Conservation (phyloP, 2,888 invertebrate species). For the Mythimna loreyi region DNA sequence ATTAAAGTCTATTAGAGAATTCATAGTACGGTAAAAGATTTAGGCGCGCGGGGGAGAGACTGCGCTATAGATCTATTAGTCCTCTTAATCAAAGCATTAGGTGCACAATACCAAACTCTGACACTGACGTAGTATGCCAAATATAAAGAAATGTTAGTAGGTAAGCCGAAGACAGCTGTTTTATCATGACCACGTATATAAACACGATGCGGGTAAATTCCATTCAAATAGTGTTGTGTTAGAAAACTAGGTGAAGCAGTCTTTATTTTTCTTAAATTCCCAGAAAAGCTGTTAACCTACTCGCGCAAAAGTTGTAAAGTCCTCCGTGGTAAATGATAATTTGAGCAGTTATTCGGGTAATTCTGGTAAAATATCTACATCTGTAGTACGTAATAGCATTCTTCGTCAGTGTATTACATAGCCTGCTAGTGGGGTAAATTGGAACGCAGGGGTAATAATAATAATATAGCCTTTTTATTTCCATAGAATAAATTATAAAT, state of each 20-base stretch:
- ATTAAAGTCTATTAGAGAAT: not conserved
- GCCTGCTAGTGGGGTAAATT: no score
- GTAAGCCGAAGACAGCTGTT: not conserved
- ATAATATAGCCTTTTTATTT: no score
- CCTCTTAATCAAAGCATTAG: no score
- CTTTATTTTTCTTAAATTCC: slow-evolving; percentile 32
- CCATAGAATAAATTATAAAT: no score
- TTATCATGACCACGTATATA: not conserved
- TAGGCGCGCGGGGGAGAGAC: no score
- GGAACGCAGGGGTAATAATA: no score
- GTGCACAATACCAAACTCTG: no score
- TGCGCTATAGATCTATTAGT: no score
- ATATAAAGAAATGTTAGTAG: no score
- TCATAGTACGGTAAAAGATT: no score
- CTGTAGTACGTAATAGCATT: not conserved
- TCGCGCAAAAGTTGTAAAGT: slow-evolving; percentile 16
- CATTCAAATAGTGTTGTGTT: slow-evolving; percentile 7
- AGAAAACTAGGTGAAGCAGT: slow-evolving; percentile 20
- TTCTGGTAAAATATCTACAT: slow-evolving; percentile 8
- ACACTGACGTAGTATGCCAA: no score
- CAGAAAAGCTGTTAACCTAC: slow-evolving; percentile 47
- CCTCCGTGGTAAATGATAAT: slow-evolving; percentile 9
- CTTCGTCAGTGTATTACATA: no score
- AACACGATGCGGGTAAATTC: slow-evolving; percentile 12
- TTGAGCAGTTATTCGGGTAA: slow-evolving; percentile 1